phyloP scores from a whole-genome alignment of 2,888 invertebrate species.

The Panzeria rudis region DNA sequence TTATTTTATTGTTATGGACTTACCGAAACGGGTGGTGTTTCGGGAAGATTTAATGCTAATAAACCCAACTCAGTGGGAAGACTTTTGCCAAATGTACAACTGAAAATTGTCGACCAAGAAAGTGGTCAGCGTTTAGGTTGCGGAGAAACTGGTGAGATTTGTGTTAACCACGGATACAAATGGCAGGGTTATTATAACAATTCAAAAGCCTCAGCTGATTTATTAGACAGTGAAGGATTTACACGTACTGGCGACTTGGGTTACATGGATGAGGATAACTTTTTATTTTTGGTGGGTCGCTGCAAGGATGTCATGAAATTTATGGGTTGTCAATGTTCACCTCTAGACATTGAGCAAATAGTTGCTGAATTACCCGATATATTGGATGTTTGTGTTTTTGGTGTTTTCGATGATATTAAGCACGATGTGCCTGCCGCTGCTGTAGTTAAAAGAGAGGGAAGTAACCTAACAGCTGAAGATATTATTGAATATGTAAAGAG shows the following conservation, averaged over 20 bases:
- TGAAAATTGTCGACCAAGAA: slow-evolving; percentile 76
- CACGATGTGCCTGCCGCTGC: slow-evolving; percentile 80
- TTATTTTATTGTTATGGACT: slow-evolving; percentile 77
- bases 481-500: slow-evolving; percentile 75
- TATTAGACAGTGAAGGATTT: slow-evolving; percentile 77
- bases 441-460: slow-evolving; percentile 76
- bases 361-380: slow-evolving; percentile 52
- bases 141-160: slow-evolving; percentile 78
- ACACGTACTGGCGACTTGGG: slow-evolving; percentile 80
- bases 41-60: slow-evolving; percentile 49
- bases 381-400: slow-evolving; percentile 66
- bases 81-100: slow-evolving; percentile 71
- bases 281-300: slow-evolving; percentile 77
- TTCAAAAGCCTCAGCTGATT: slow-evolving; percentile 71
- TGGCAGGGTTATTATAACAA: slow-evolving; percentile 79
- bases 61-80: slow-evolving; percentile 76
- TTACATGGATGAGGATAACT: slow-evolving; percentile 78
- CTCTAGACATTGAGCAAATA: slow-evolving; percentile 53
- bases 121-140: slow-evolving; percentile 73
- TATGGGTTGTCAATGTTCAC: slow-evolving; percentile 68
- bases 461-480: slow-evolving; percentile 76
- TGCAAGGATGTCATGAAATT: slow-evolving; percentile 79
- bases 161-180: slow-evolving; percentile 67
- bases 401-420: slow-evolving; percentile 74
- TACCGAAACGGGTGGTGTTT: slow-evolving; percentile 76